These are phyloP conservation scores for Sinocyclocheilus grahami DNA, from an alignment of 2,113 vertebrate species.

Conservation along the genomic window DNA sequence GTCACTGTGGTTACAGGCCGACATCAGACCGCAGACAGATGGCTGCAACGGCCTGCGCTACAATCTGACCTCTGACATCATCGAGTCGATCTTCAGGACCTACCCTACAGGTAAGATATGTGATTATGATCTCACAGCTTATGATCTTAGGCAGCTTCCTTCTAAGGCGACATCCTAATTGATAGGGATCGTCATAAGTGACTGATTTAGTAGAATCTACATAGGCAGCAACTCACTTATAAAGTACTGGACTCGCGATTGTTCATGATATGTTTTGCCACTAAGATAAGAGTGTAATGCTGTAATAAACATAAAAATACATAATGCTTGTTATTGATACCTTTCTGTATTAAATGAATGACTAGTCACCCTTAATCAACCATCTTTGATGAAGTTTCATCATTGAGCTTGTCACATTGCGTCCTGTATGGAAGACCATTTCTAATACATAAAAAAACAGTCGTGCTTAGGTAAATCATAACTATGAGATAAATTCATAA, in stretches of 20 bases:
- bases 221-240: neutral
- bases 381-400: neutral
- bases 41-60: conserved; percentile 97
- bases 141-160: neutral
- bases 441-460: too few relatives aligned
- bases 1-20: conserved; percentile 79
- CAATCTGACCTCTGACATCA: conserved; percentile 96
- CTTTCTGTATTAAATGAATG: neutral
- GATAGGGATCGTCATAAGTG: neutral
- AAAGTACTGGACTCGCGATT: neutral
- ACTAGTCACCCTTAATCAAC: neutral
- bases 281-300: neutral
- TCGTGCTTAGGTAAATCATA: neutral
- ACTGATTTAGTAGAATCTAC: neutral
- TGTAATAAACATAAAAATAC: neutral
- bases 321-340: neutral
- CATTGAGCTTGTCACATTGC: too few relatives aligned
- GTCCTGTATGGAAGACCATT: too few relatives aligned
- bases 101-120: conserved; percentile 89
- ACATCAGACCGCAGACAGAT: conserved; percentile 96
- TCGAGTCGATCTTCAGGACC: conserved; percentile 97
- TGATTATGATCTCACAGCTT: neutral
- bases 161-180: neutral
- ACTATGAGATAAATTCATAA: neutral
- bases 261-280: neutral